These are phyloP conservation scores for Bagarius yarrelli DNA, from an alignment of 2,113 vertebrate genomes.

Conservation along the genomic window DNA sequence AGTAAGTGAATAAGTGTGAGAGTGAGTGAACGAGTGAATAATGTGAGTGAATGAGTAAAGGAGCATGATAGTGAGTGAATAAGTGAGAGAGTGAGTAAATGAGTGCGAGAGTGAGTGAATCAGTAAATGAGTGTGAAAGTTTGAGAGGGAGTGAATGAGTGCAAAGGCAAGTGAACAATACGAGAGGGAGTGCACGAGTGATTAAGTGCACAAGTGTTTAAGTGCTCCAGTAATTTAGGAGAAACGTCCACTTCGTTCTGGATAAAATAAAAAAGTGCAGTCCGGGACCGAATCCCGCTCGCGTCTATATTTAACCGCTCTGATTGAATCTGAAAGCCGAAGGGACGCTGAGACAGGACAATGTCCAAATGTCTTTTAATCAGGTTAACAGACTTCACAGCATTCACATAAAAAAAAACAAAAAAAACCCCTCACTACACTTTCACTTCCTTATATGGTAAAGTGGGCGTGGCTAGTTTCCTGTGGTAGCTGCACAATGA, in stretches of 20 bases:
- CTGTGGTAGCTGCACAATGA: background rate
- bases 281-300: background rate
- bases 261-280: background rate
- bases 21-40: too few species aligned
- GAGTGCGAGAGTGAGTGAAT: too few species aligned
- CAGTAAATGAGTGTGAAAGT: too few species aligned
- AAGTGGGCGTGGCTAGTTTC: background rate
- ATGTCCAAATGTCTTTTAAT: background rate
- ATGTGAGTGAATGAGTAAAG: too few species aligned
- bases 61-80: too few species aligned
- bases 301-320: constrained; percentile 14
- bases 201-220: too few species aligned
- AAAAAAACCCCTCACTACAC: background rate
- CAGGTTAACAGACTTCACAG: background rate
- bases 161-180: too few species aligned
- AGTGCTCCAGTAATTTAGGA: background rate
- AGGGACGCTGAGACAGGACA: background rate
- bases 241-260: constrained; percentile 1
- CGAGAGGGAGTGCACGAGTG: too few species aligned
- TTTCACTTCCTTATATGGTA: background rate
- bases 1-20: too few species aligned
- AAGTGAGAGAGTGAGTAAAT: too few species aligned
- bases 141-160: too few species aligned
- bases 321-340: background rate
- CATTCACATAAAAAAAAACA: background rate